Evolutionary conservation across 2,797 vertebrate genomes (phyloP), one percentile per base, ranked within the genome.

Genomic region (Cuculus canorus): DNA sequence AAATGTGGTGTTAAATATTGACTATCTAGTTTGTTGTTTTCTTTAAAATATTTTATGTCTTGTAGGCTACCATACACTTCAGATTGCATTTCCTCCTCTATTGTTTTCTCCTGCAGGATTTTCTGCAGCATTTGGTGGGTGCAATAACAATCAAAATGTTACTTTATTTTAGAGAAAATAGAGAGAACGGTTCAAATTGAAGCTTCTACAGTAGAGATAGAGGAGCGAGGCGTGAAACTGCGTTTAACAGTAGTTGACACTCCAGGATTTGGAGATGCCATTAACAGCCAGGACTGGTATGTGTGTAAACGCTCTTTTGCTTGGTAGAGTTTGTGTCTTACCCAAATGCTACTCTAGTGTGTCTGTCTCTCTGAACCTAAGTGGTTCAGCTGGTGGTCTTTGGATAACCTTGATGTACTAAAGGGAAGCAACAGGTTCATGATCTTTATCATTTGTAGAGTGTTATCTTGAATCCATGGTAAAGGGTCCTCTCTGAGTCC

Each of bases 221-320:
- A 98, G 72, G 98, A 98, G 66, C 96, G 98, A 76, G 98, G 98
- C 30, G 98, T 98, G 88, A 98, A 98, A n/a, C 97, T 98, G 48
- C 97, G 97, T 50, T 86, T 98, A 45, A 98, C 98, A 10, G 98
- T 98, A 33, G 97, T 98, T 43, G 98, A 98, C 86, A 98, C 98
- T 22, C 98, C 98, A 33, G 98, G 98, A 60, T 98, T 98, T 10
- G 98, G 98, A 68, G 98, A 98, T 94, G 97, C 98, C 86, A 98
- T 98, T 84, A 98, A 98, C 88, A 98, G 98, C 93, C 97, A 98
- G 76, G 97, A 98, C 88, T 98, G 98, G 98, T 98, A 97, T 17
- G 98, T 97, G 70, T 48, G 56, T 13, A 53, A 92, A 87, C 79
- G 11, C 48, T 64, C n/a, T 48, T 75, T 76, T 80, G 69, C 73